phyloP scores from a whole-genome alignment of 1,140 invertebrate genomes.

The Achroia grisella region DNA sequence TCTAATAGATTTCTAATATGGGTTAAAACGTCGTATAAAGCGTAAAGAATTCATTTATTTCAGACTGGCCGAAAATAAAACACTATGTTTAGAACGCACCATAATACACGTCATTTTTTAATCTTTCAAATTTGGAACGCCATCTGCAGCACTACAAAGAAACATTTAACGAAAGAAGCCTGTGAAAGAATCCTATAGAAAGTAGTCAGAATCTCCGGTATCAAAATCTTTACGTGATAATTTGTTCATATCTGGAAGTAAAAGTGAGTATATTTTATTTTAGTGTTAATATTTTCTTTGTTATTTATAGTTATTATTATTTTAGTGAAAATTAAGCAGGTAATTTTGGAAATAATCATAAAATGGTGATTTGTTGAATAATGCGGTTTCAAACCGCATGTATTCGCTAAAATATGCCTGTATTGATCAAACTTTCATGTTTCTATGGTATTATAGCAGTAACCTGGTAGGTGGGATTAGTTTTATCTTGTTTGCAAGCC shows the following conservation, averaged over 20 bases:
- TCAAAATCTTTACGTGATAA: constrained; percentile 70
- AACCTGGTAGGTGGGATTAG: constrained; percentile 19
- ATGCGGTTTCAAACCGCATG: constrained; percentile 5
- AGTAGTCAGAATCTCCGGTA: constrained; percentile 70
- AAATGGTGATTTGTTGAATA: constrained; percentile 23
- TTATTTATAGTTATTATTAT: constrained; percentile 6
- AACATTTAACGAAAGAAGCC: constrained; percentile 63
- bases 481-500: constrained; percentile 11
- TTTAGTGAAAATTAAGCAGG: constrained; percentile 10
- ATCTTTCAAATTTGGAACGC: constrained; percentile 64
- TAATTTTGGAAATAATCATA: constrained; percentile 13
- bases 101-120: constrained; percentile 1
- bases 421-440: constrained; percentile 61
- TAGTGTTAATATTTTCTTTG: constrained; percentile 15
- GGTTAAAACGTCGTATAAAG: no score
- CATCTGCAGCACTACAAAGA: constrained; percentile 43
- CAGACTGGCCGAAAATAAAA: constrained; percentile 1
- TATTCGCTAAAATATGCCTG: constrained; percentile 30
- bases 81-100: constrained; percentile 4
- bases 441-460: constrained; percentile 46
- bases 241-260: constrained; percentile 58
- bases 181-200: constrained; percentile 72
- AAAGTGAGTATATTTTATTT: constrained; percentile 58
- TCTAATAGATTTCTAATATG: no score
- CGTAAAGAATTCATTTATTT: neutral